Percentiles rank a stretch among this genome's conserved stretches.
phyloP scores from a whole-genome alignment of 1,140 invertebrate genomes.

The Branchinecta lindahli region DNA sequence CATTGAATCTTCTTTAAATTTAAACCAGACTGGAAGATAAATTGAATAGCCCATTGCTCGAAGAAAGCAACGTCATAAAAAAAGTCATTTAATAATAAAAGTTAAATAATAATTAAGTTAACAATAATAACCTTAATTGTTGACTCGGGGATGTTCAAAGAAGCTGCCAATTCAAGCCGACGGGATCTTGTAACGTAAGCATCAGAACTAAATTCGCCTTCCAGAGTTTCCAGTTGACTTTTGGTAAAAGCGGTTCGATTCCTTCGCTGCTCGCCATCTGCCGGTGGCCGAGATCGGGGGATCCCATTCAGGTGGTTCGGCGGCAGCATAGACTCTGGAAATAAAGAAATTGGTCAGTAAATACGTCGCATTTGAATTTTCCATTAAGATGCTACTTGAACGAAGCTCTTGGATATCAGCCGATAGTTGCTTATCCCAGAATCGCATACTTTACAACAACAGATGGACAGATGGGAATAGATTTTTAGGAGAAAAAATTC shows the following conservation, averaged over 20 bases:
- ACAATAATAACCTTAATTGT: not conserved
- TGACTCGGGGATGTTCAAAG: not conserved
- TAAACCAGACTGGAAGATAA: too few relatives aligned
- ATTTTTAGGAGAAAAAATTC: too few relatives aligned
- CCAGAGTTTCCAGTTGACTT: not conserved
- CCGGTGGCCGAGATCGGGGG: not conserved
- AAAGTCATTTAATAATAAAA: not conserved
- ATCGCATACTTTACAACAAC: too few relatives aligned
- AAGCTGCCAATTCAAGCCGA: not conserved
- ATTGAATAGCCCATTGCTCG: too few relatives aligned
- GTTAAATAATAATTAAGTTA: not conserved
- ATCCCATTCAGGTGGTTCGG: conserved; percentile 2
- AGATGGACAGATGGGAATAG: too few relatives aligned
- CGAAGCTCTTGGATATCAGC: too few relatives aligned
- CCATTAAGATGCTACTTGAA: too few relatives aligned
- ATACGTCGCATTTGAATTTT: too few relatives aligned
- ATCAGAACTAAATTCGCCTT: not conserved
- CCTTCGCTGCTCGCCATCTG: not conserved
- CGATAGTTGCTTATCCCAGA: too few relatives aligned
- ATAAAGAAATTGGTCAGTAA: not conserved
- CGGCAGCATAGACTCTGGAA: not conserved
- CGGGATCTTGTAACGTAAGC: not conserved
- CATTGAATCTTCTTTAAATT: too few relatives aligned
- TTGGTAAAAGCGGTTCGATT: not conserved
- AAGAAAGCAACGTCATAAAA: not conserved